Base-by-base conservation (phyloP, 2,888 invertebrate genomes). In the Limenitis camilla region DNA sequence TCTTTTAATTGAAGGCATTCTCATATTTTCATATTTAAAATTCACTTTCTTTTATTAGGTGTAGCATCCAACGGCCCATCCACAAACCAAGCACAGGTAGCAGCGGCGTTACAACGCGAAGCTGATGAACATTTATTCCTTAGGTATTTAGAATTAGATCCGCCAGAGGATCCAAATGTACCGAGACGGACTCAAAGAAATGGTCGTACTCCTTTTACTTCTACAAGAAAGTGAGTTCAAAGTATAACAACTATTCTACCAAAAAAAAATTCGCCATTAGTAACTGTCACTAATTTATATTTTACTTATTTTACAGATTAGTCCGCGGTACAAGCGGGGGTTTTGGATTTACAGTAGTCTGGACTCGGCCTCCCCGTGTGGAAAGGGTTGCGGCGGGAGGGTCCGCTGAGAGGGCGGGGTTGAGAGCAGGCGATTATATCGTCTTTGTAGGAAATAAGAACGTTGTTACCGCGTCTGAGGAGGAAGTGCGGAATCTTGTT, bases 401-500 rank as follows among this genome's bases (percentile, higher is more conserved):
- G 9, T 93, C 95, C 5, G 96, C 96, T 1, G 96, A 95, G 58
- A 90, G 91, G n/a, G 93, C 93, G 5, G 96, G 95, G 5, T 90
- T 96, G 8, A 81, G 92, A 58, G 94, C 95, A 2, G 96, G 95
- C 10, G 96, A 96, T 76, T 94, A 95, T 80, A 92, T 96, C 59
- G 95, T 96, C 59, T 96, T 96, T 78, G 94, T 96, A 51, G 95
- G 95, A 61, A 92, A 92, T 72, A 92, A 93, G 73, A 96, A 96
- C 75, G 94, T 96, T 38, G 96, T 96, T 57, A 95, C 93, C 61
- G 91, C 92, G 76, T 91, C 92, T 0, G 92, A 92, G 61, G 91
- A 91, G 52, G 89, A 91, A 61, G 90, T 92, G 31, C 81, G 92
- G 47, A 83, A 81, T 44, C 83, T 92, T 55, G 92, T 92, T 69